Conservation (phyloP, 2,888 invertebrate species). For the Dilophus febrilis region DNA sequence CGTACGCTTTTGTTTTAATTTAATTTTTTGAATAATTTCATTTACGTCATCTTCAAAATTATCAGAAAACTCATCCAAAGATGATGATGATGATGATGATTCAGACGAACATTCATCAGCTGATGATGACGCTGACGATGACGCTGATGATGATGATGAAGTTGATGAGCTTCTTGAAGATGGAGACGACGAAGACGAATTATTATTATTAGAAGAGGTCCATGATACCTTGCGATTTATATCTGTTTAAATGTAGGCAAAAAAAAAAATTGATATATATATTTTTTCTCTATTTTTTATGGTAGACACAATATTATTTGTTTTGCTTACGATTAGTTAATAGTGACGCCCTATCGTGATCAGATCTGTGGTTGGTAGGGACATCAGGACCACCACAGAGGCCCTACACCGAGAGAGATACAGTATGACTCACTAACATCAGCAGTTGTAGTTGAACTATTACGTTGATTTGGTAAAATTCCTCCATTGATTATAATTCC, state of each 20-base stretch:
- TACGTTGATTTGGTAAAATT: conserved; percentile 19
- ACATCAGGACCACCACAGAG: conserved; percentile 99
- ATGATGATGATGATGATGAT: conserved; percentile 20
- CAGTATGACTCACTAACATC: conserved; percentile 56
- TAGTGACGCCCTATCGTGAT: conserved; percentile 34
- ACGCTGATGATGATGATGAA: conserved; percentile 23
- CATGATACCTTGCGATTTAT: conserved; percentile 28
- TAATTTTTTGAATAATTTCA: conserved; percentile 43
- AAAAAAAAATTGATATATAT: neutral
- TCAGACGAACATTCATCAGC: conserved; percentile 21
- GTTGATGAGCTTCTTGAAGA: conserved; percentile 17
- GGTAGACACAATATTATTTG: neutral
- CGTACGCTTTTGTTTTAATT: conserved; percentile 47
- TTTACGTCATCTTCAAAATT: conserved; percentile 24
- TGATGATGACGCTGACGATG: conserved; percentile 26
- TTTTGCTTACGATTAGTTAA: conserved; percentile 27
- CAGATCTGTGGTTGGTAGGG: conserved; percentile 49
- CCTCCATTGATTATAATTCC: conserved; percentile 11
- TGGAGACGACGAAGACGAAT: too few species aligned
- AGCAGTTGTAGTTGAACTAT: conserved; percentile 36
- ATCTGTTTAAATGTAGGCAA: conserved; percentile 14
- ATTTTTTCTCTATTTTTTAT: neutral
- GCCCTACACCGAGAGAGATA: conserved; percentile 94
- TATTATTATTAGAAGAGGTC: conserved; percentile 24
- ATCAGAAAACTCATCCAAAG: conserved; percentile 19